Conservation (phyloP, 2,113 vertebrate genomes). For the Alethe castanea region DNA sequence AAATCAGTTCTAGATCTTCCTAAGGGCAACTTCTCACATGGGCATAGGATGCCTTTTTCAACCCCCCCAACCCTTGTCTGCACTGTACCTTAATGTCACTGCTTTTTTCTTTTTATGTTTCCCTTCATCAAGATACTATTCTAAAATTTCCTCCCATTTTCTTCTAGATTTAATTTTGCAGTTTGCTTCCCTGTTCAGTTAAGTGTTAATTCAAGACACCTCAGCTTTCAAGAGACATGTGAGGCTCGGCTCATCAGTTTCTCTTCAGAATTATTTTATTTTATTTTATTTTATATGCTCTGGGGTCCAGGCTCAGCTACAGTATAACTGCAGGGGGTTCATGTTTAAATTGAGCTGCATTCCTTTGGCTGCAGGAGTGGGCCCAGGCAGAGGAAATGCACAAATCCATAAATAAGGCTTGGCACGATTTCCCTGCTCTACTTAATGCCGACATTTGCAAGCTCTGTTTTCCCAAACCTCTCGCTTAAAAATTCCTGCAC, state of each 20-base stretch:
- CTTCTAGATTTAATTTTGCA: not conserved
- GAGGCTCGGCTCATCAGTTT: not conserved
- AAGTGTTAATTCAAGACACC: not conserved
- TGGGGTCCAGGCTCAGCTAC: not conserved
- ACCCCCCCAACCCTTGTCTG: not conserved
- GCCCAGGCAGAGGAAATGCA: not conserved
- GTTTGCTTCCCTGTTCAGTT: not conserved
- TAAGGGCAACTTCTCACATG: not conserved
- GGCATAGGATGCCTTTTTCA: not conserved
- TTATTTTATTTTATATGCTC: not conserved
- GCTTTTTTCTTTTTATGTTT: not conserved
- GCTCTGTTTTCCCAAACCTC: conserved; percentile 40
- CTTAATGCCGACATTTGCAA: conserved; percentile 49
- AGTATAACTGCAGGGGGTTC: conserved; percentile 1
- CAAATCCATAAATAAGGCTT: conserved; percentile 37
- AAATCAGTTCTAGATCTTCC: not conserved
- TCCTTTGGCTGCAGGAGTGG: not conserved
- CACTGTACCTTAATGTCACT: not conserved
- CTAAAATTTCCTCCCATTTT: not conserved
- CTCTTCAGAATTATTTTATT: not conserved
- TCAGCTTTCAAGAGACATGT: not conserved
- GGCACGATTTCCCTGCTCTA: conserved; percentile 18
- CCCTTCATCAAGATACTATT: not conserved
- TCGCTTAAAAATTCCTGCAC: conserved; percentile 52
- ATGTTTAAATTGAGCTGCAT: not conserved